Evolutionary conservation across 2,113 vertebrate genomes (phyloP).

Genomic region (Muscicapa adusta): DNA sequence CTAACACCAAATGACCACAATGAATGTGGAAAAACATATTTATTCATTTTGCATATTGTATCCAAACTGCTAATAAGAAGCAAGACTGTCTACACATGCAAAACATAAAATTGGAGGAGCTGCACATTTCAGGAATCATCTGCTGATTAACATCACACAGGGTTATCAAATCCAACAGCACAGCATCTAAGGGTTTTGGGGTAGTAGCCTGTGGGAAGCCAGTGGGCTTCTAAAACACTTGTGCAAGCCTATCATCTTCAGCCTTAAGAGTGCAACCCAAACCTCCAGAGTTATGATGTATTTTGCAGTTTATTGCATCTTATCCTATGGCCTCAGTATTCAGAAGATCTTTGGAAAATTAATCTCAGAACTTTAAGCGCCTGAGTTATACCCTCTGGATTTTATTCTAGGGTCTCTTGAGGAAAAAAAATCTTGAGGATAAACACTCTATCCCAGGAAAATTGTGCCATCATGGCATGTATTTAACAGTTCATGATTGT

Average conservation of each 20-base stretch:
- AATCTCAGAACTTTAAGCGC: background rate
- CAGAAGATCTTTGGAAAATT: background rate
- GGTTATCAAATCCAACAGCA: background rate
- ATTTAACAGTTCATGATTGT: background rate
- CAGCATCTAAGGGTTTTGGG: background rate
- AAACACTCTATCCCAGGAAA: background rate
- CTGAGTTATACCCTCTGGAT: background rate
- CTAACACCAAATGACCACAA: background rate
- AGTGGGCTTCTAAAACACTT: background rate
- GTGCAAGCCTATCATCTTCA: background rate
- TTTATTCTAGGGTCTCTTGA: background rate
- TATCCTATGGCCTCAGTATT: background rate
- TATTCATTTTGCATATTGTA: background rate
- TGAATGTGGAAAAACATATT: background rate
- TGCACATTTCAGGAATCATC: background rate
- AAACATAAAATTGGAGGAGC: background rate
- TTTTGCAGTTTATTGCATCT: background rate
- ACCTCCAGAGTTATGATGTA: background rate
- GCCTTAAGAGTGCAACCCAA: background rate
- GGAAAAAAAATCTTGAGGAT: background rate
- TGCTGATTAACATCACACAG: background rate
- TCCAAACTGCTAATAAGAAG: background rate
- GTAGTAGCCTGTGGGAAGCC: background rate
- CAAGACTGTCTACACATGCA: background rate
- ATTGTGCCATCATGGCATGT: background rate